Percentiles rank a stretch among this genome's conserved stretches.
Evolutionary conservation across 2,797 vertebrate species (phyloP).

Genomic region (Hippocampus kuda): DNA sequence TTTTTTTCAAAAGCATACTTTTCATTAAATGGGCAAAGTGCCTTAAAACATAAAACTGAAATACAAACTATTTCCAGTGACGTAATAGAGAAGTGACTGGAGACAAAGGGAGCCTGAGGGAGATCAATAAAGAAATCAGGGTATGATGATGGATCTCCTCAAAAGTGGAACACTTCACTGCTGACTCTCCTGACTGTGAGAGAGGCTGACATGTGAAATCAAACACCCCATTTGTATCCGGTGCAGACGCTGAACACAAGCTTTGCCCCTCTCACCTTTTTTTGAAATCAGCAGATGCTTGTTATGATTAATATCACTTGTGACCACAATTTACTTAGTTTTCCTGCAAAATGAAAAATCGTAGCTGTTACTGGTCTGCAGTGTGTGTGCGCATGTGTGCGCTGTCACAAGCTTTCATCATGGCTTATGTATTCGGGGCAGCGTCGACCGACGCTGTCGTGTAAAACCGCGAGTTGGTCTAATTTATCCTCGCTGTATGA

Average conservation of each 20-base stretch:
- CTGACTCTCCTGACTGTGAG: slow-evolving; percentile 26
- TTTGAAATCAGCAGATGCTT: slow-evolving; percentile 31
- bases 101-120: slow-evolving; percentile 37
- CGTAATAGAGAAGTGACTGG: slow-evolving; percentile 40
- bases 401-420: slow-evolving; percentile 34
- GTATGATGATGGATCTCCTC: slow-evolving; percentile 47
- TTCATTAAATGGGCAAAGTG: background rate
- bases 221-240: slow-evolving; percentile 48
- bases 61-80: slow-evolving; percentile 9
- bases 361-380: slow-evolving; percentile 8
- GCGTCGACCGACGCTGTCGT: slow-evolving; percentile 47
- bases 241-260: slow-evolving; percentile 14
- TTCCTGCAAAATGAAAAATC: slow-evolving; percentile 40
- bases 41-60: slow-evolving; percentile 6
- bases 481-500: slow-evolving; percentile 43
- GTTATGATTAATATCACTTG: slow-evolving; percentile 42
- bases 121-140: slow-evolving; percentile 54
- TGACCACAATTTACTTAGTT: slow-evolving; percentile 32
- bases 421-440: slow-evolving; percentile 53
- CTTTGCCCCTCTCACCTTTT: slow-evolving; percentile 32
- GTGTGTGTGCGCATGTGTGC: slow-evolving; percentile 14
- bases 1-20: background rate
- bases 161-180: slow-evolving; percentile 27
- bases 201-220: slow-evolving; percentile 39
- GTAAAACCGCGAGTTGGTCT: slow-evolving; percentile 34